A percentile compares a stretch with the other conserved stretches of the same genome.
Conservation (phyloP, 92 coral and sea anemone species). For the Meandrina meandrites region DNA sequence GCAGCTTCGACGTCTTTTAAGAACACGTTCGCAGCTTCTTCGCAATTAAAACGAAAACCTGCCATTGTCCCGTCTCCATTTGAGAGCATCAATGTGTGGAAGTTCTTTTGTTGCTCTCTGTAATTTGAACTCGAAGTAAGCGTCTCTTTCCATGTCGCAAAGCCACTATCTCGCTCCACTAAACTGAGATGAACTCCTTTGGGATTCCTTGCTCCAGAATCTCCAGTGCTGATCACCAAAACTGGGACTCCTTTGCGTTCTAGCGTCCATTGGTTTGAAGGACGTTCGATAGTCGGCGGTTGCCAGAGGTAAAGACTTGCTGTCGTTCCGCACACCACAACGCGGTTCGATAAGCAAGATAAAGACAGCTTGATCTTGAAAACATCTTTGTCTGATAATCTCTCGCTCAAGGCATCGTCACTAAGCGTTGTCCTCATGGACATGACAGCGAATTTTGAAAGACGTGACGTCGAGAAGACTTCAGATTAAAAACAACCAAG, state of each 20-base stretch:
- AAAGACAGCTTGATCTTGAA: slow-evolving; percentile 91
- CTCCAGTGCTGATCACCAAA: slow-evolving; percentile 83
- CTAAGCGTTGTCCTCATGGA: slow-evolving; percentile 74
- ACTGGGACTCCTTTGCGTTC: slow-evolving; percentile 93
- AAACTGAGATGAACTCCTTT: slow-evolving; percentile 81
- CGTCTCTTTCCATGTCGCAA: slow-evolving; percentile 89
- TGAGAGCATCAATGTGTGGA: slow-evolving; percentile 84
- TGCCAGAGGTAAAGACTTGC: slow-evolving; percentile 88
- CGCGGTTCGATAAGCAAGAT: slow-evolving; percentile 95
- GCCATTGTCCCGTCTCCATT: slow-evolving; percentile 94
- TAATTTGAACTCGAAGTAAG: slow-evolving; percentile 84
- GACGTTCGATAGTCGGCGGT: slow-evolving; percentile 69
- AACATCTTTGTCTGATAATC: slow-evolving; percentile 84
- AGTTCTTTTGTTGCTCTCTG: slow-evolving; percentile 85
- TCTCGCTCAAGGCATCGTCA: slow-evolving; percentile 72
- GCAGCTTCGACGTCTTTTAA: slow-evolving; percentile 79
- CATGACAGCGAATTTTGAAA: slow-evolving; percentile 55
- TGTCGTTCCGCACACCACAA: slow-evolving; percentile 85
- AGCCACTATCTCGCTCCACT: slow-evolving; percentile 93
- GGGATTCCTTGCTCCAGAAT: slow-evolving; percentile 91
- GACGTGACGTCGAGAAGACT: slow-evolving; percentile 24
- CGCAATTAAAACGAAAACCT: slow-evolving; percentile 88
- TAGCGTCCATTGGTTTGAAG: slow-evolving; percentile 83
- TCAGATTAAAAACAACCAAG: slow-evolving; percentile 11
- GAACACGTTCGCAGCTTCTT: slow-evolving; percentile 83